phyloP scores from a whole-genome alignment of 2,888 invertebrate genomes.

The Pachliopta kotzebuea region DNA sequence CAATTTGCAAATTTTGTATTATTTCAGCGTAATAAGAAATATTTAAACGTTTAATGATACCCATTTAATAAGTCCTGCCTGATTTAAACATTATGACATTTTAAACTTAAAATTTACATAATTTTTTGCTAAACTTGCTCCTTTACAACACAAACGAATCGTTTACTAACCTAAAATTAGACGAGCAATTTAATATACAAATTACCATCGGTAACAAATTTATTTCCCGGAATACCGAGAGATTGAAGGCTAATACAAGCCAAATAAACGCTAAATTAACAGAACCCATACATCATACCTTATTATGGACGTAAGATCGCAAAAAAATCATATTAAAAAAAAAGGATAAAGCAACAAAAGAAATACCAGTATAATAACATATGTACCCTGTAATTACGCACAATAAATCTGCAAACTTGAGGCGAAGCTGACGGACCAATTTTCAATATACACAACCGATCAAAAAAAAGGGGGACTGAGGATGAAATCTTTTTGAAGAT shows the following conservation, averaged over 20 bases:
- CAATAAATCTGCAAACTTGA: slow-evolving; percentile 55
- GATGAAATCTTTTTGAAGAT: slow-evolving; percentile 40
- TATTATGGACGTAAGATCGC: slow-evolving; percentile 39
- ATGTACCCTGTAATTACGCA: slow-evolving; percentile 60
- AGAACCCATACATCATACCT: slow-evolving; percentile 38
- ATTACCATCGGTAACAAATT: slow-evolving; percentile 23
- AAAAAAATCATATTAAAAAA: slow-evolving; percentile 33
- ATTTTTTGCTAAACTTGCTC: background rate
- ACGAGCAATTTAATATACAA: slow-evolving; percentile 11
- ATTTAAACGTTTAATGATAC: too few relatives aligned
- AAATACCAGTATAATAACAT: slow-evolving; percentile 40
- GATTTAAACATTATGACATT: background rate
- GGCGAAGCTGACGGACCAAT: slow-evolving; percentile 42
- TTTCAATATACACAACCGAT: slow-evolving; percentile 40
- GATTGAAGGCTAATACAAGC: slow-evolving; percentile 36
- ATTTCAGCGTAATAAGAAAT: too few relatives aligned
- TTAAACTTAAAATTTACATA: background rate
- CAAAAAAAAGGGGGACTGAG: slow-evolving; percentile 39
- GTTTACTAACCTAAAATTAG: slow-evolving; percentile 3
- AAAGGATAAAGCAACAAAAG: slow-evolving; percentile 35
- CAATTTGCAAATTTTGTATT: too few relatives aligned
- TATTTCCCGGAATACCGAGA: slow-evolving; percentile 22
- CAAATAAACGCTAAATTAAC: slow-evolving; percentile 38
- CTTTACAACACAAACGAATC: slow-evolving; percentile 1
- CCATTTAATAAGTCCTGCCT: background rate